phyloP scores from a whole-genome alignment of 2,888 invertebrate genomes.

The Dendrolimus houi region DNA sequence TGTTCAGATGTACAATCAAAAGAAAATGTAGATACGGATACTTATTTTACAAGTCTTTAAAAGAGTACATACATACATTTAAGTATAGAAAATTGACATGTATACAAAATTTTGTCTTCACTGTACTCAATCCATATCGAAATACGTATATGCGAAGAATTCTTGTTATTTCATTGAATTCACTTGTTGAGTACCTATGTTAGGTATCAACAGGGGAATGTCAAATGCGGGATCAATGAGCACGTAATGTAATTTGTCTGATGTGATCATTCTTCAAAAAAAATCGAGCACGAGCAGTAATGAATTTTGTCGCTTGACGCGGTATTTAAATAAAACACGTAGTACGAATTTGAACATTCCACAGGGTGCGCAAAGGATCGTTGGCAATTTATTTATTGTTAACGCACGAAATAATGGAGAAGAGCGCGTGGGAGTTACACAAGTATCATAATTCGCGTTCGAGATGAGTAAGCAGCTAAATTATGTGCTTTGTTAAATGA shows the following conservation, averaged over 20 bases:
- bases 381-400: slow-evolving; percentile 34
- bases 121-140: too few relatives aligned
- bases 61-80: too few relatives aligned
- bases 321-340: slow-evolving; percentile 29
- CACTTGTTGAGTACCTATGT: background rate
- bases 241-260: slow-evolving; percentile 13
- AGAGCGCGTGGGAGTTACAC: slow-evolving; percentile 16
- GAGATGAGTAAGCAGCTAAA: slow-evolving; percentile 19
- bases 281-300: slow-evolving; percentile 16
- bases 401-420: slow-evolving; percentile 23
- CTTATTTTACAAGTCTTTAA: too few relatives aligned
- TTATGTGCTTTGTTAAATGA: slow-evolving; percentile 5
- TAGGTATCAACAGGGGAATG: background rate
- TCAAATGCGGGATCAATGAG: slow-evolving; percentile 1
- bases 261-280: slow-evolving; percentile 20
- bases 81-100: too few relatives aligned
- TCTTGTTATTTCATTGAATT: background rate
- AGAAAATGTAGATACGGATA: too few relatives aligned
- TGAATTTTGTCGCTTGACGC: slow-evolving; percentile 22
- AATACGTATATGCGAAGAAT: too few relatives aligned
- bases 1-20: too few relatives aligned
- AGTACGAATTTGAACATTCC: slow-evolving; percentile 24
- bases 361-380: slow-evolving; percentile 18
- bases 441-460: slow-evolving; percentile 7
- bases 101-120: too few relatives aligned